A percentile compares a stretch with the other conserved stretches of the same genome.
Evolutionary conservation across 2,888 invertebrate genomes (phyloP).

Genomic region (Cephus pulcher): DNA sequence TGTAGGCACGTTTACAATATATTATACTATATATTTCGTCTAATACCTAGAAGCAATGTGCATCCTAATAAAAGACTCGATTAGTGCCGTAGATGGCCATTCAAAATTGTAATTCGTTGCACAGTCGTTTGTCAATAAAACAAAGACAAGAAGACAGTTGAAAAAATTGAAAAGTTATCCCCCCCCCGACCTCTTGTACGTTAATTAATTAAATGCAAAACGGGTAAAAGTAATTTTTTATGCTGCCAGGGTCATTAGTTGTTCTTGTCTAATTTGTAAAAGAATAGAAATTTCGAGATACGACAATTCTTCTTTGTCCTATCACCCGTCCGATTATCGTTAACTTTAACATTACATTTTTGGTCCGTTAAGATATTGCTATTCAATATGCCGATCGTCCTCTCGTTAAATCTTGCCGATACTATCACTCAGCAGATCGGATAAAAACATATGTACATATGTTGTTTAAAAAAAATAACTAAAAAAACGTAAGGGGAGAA

Average conservation of each 20-base stretch:
- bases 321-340: background rate
- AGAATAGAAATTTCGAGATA: background rate
- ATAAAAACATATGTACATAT: background rate
- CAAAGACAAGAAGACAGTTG: background rate
- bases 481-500: background rate
- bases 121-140: constrained; percentile 14
- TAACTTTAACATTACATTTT: constrained; percentile 41
- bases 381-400: constrained; percentile 18
- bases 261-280: background rate
- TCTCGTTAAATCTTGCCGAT: background rate
- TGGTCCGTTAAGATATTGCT: constrained; percentile 46
- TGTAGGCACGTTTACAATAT: constrained; percentile 11
- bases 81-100: constrained; percentile 17
- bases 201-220: background rate
- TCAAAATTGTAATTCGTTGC: constrained; percentile 27
- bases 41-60: background rate
- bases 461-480: background rate
- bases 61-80: constrained; percentile 21
- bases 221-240: background rate
- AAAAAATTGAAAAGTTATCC: background rate
- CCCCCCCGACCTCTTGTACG: background rate
- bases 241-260: background rate
- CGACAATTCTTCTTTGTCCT: background rate
- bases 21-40: constrained; percentile 8
- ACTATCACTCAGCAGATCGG: background rate